Percentiles rank a stretch among this genome's conserved stretches.
These are phyloP conservation scores for Molossus alvarezi DNA, from an alignment of 2,797 vertebrate species.

Conservation along the genomic window DNA sequence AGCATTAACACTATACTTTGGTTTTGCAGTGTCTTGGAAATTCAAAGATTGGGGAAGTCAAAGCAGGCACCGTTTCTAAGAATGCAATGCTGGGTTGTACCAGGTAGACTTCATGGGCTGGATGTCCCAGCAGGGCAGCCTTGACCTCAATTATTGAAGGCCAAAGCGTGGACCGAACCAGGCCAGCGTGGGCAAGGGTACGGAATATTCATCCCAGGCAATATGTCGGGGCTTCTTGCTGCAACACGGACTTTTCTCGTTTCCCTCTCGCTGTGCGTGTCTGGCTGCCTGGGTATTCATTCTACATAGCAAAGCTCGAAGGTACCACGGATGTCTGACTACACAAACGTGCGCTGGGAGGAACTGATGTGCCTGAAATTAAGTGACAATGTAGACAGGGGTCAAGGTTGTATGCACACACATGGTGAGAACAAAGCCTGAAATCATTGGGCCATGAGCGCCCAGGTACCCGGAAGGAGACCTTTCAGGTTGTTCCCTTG, in stretches of 20 bases:
- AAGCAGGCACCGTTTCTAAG: not conserved
- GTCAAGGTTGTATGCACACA: slow-evolving; percentile 87
- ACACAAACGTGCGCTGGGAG: not conserved
- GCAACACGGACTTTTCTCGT: slow-evolving; percentile 63
- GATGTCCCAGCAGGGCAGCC: not conserved
- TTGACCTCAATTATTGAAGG: not conserved
- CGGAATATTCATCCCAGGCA: slow-evolving; percentile 42
- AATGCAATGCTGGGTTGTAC: not conserved
- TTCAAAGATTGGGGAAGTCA: not conserved
- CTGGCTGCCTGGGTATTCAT: slow-evolving; percentile 42
- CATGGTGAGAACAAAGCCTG: slow-evolving; percentile 77
- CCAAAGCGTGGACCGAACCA: not conserved
- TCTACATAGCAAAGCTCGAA: slow-evolving; percentile 62
- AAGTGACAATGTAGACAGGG: slow-evolving; percentile 79
- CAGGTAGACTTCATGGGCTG: too few relatives aligned
- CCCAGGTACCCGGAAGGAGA: not conserved
- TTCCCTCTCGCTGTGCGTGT: slow-evolving; percentile 79
- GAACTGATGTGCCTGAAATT: slow-evolving; percentile 75
- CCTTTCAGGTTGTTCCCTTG: not conserved
- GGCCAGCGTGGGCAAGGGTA: not conserved
- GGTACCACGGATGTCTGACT: slow-evolving; percentile 71
- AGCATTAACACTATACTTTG: not conserved
- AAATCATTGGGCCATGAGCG: slow-evolving; percentile 66
- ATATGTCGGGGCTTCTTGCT: slow-evolving; percentile 71
- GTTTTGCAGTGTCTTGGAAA: not conserved